Evolutionary conservation across 1,140 invertebrate species (phyloP).

Genomic region (Brachionus rubens): DNA sequence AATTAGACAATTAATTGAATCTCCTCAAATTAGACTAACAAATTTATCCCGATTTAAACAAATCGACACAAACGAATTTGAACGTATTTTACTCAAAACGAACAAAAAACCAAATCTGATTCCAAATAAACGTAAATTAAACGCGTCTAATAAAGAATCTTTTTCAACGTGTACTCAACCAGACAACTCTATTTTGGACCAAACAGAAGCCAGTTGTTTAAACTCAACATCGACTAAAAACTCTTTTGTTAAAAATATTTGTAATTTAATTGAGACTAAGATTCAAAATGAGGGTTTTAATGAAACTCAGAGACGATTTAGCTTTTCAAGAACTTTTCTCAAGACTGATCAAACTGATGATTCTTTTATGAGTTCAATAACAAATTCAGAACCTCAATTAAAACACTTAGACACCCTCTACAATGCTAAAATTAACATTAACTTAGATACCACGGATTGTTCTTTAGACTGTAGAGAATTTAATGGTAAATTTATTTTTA

Average conservation of each 20-base stretch:
- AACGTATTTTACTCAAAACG: background rate
- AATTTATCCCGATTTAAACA: background rate
- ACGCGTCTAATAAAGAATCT: background rate
- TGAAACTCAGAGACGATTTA: background rate
- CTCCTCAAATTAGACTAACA: background rate
- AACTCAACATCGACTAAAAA: background rate
- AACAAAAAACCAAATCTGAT: background rate
- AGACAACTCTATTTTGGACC: too few species aligned
- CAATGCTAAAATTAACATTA: slow-evolving; percentile 12
- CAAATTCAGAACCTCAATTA: background rate
- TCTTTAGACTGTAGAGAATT: background rate
- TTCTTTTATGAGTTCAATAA: background rate
- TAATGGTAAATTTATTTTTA: background rate
- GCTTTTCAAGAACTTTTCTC: background rate
- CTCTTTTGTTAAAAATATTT: slow-evolving; percentile 24
- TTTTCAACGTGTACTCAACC: too few species aligned
- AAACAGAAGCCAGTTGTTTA: too few species aligned
- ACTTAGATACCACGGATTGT: background rate
- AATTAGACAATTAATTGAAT: too few species aligned
- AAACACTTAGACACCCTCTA: background rate
- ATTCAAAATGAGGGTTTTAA: too few species aligned
- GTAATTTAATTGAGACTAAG: slow-evolving; percentile 4
- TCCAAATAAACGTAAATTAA: background rate
- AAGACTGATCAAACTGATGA: background rate
- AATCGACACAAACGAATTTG: background rate